Percentiles rank a stretch among this genome's conserved stretches.
phyloP scores from a whole-genome alignment of 2,113 vertebrate genomes.

The Ceratotherium simum region DNA sequence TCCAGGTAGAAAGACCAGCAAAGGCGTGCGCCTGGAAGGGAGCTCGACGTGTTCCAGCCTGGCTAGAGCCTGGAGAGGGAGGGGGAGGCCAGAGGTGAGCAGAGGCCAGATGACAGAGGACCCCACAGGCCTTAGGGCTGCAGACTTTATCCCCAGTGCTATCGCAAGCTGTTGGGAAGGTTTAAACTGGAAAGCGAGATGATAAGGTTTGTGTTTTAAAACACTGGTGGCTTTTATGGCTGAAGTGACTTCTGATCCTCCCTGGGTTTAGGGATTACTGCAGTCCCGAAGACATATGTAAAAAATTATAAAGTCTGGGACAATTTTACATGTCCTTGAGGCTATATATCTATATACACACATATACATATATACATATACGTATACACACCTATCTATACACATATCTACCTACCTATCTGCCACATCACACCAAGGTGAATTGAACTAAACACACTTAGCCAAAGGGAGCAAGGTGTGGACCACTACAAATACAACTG shows the following conservation, averaged over 20 bases:
- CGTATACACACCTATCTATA: background rate
- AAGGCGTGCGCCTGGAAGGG: background rate
- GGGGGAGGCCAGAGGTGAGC: accelerated
- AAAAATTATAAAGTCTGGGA: background rate
- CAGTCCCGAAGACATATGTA: background rate
- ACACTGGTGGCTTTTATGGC: too few species aligned
- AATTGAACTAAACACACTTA: background rate
- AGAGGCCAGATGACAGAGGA: background rate
- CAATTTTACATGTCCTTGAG: background rate
- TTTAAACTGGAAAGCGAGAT: too few species aligned
- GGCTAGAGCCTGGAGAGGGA: too few species aligned
- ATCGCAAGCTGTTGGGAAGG: accelerated
- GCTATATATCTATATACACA: background rate
- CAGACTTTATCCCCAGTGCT: background rate
- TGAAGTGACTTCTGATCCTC: background rate
- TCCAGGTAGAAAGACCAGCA: background rate
- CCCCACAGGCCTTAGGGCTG: background rate
- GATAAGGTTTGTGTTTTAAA: background rate
- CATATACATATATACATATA: accelerated
- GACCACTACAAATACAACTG: background rate
- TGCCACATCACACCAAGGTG: too few species aligned
- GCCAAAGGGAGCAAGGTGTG: background rate
- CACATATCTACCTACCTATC: background rate
- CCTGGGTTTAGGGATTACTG: background rate
- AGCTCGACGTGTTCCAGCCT: too few species aligned